Percentiles rank a stretch among this genome's conserved stretches.
phyloP scores from a whole-genome alignment of 1,140 invertebrate genomes.

The Vanessa tameamea region DNA sequence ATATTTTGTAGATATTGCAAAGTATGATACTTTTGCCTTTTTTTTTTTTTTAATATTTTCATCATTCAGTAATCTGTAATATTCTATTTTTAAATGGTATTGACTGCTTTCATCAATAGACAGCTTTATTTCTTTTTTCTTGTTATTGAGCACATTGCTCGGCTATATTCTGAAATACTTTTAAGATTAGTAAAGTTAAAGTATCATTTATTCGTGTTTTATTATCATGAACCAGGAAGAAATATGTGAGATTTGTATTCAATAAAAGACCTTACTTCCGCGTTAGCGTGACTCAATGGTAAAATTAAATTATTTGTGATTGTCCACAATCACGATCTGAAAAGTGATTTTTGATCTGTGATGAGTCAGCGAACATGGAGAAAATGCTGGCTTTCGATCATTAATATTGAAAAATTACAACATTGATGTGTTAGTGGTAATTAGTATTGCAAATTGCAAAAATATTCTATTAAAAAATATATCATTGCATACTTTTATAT shows the following conservation, averaged over 20 bases:
- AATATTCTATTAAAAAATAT: no score
- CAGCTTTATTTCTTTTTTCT: no score
- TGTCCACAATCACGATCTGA: conserved; percentile 16
- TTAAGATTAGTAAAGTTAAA: no score
- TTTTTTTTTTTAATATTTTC: no score
- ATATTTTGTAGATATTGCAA: no score
- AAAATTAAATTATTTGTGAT: conserved; percentile 27
- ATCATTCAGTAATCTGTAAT: no score
- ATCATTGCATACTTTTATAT: no score
- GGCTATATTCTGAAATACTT: background rate
- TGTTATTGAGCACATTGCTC: background rate
- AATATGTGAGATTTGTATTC: background rate
- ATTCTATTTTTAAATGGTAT: background rate
- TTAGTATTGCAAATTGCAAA: no score
- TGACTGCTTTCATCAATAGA: background rate
- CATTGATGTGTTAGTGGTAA: background rate
- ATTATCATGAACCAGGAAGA: conserved; percentile 7
- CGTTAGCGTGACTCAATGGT: conserved; percentile 26
- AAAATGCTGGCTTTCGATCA: conserved; percentile 11
- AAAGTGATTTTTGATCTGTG: conserved; percentile 16
- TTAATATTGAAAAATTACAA: background rate
- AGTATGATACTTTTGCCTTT: no score
- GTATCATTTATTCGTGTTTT: background rate
- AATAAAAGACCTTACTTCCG: conserved; percentile 26
- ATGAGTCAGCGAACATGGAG: conserved; percentile 15